A percentile compares a stretch with the other conserved stretches of the same genome.
These are phyloP conservation scores for Monopis laevigella DNA, from an alignment of 2,888 invertebrate genomes.

Conservation along the genomic window DNA sequence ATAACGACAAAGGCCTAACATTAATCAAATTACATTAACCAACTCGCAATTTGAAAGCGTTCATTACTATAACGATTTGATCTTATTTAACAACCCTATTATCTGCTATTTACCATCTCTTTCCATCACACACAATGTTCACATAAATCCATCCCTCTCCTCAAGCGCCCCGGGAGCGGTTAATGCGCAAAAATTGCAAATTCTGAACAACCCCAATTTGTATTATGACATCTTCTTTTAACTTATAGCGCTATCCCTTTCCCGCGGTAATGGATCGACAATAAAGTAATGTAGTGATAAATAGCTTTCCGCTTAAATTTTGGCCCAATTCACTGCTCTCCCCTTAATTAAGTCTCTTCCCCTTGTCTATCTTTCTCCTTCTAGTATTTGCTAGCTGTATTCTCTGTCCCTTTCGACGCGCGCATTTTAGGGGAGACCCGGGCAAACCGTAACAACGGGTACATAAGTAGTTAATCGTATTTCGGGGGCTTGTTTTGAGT, in stretches of 20 bases:
- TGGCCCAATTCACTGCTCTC: conserved; percentile 57
- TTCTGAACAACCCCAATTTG: conserved; percentile 42
- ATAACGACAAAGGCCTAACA: too few species aligned
- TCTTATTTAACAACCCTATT: too few species aligned
- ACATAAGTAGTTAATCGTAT: conserved; percentile 66
- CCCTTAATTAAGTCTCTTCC: conserved; percentile 61
- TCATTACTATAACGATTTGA: too few species aligned
- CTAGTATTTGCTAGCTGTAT: conserved; percentile 25
- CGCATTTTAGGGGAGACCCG: conserved; percentile 29
- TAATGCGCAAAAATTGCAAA: conserved; percentile 31
- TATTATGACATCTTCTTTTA: conserved; percentile 21
- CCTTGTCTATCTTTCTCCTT: conserved; percentile 34
- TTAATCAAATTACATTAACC: too few species aligned
- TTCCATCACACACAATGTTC: conserved; percentile 19
- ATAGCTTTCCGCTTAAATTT: conserved; percentile 63
- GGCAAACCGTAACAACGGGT: conserved; percentile 44
- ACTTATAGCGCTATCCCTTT: conserved; percentile 32
- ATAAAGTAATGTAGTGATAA: conserved; percentile 65
- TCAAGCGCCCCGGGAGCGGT: conserved; percentile 7
- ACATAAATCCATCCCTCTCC: conserved; percentile 17
- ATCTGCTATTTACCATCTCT: conserved; percentile 27
- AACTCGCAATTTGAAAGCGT: too few species aligned
- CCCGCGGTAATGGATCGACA: conserved; percentile 57
- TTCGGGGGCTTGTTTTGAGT: conserved; percentile 48
- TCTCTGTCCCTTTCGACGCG: conserved; percentile 26